phyloP scores from a whole-genome alignment of 1,140 invertebrate species.

The Drosophila hydei region DNA sequence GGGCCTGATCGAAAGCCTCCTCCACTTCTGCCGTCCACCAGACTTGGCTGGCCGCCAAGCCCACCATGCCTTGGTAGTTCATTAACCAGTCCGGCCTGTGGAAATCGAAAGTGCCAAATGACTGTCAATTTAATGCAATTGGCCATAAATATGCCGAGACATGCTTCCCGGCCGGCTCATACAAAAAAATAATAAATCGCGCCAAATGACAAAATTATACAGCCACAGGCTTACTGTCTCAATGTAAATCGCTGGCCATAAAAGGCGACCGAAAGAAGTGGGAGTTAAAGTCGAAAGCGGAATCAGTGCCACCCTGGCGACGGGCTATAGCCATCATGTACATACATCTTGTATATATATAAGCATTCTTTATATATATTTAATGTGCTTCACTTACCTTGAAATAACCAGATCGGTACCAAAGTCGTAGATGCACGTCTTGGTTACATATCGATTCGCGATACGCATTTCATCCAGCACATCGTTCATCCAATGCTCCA shows the following conservation, averaged over 20 bases:
- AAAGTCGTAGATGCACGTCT: conserved; percentile 94
- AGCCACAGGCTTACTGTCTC: conserved; percentile 50
- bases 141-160: conserved; percentile 75
- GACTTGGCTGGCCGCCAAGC: conserved; percentile 92
- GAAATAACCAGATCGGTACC: conserved; percentile 87
- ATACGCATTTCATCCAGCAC: conserved; percentile 92
- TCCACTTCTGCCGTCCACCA: conserved; percentile 98
- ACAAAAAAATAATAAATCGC: conserved; percentile 82
- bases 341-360: not conserved
- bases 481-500: conserved; percentile 96
- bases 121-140: conserved; percentile 83
- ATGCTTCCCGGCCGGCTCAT: conserved; percentile 58
- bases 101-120: conserved; percentile 73
- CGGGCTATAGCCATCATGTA: conserved; percentile 6
- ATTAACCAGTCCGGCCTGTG: conserved; percentile 91
- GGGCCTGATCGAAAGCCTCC: conserved; percentile 91
- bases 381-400: conserved; percentile 76
- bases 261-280: conserved; percentile 39
- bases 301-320: conserved; percentile 6
- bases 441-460: conserved; percentile 93
- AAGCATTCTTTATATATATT: conserved; percentile 52
- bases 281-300: not conserved
- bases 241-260: conserved; percentile 77
- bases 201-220: conserved; percentile 83
- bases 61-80: conserved; percentile 94